These are phyloP conservation scores for Myanophis thanlyinensis DNA, from an alignment of 2,113 vertebrate species.

Conservation along the genomic window DNA sequence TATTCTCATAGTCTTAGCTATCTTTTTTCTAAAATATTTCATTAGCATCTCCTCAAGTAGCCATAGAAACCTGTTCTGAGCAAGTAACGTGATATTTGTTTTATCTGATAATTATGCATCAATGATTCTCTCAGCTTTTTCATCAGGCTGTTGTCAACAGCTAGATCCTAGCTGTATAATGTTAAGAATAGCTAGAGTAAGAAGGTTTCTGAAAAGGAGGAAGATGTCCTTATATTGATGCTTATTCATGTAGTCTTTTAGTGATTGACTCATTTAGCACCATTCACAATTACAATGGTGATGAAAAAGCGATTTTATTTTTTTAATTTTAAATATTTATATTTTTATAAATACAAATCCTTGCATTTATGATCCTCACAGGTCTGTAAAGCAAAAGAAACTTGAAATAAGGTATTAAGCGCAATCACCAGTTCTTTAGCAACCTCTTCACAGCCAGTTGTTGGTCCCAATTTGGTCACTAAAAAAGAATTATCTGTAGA, in stretches of 20 bases:
- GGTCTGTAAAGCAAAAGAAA: neutral
- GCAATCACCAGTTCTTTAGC: neutral
- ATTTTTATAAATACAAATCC: neutral
- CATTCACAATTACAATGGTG: neutral
- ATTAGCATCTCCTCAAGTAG: slow-evolving; percentile 23
- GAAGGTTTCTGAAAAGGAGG: neutral
- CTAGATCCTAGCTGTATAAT: neutral
- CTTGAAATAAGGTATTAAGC: neutral
- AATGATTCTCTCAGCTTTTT: neutral
- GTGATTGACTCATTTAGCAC: neutral
- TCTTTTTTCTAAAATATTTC: slow-evolving; percentile 11
- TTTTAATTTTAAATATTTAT: neutral
- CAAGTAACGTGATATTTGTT: neutral
- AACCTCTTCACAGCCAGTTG: neutral
- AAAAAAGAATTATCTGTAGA: neutral
- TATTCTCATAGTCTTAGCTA: slow-evolving; percentile 17
- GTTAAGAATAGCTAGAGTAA: neutral
- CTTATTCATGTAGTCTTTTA: neutral
- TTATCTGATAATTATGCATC: neutral
- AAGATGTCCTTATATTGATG: neutral
- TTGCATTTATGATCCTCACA: neutral
- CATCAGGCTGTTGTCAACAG: neutral
- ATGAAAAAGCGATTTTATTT: neutral
- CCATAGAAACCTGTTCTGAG: neutral
- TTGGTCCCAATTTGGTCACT: neutral